These are phyloP conservation scores for Tenebrosternarchus preto DNA, from an alignment of 2,113 vertebrate genomes.

Conservation along the genomic window DNA sequence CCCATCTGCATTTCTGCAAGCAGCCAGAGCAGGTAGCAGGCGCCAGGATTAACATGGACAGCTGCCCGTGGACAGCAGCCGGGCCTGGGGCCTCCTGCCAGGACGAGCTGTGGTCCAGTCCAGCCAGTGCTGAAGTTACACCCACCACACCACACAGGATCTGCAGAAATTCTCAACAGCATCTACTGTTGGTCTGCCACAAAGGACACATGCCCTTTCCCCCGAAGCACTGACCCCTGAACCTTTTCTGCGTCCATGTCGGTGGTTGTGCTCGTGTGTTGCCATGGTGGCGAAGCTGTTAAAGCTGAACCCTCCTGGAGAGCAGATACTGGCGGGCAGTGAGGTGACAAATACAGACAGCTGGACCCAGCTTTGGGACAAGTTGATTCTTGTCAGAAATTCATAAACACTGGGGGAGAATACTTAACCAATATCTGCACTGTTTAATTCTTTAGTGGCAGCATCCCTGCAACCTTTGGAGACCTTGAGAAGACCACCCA, in stretches of 20 bases:
- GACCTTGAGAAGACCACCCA: too few species aligned
- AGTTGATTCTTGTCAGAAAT: constrained; percentile 10
- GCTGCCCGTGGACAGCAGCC: background rate
- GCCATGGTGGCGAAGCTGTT: background rate
- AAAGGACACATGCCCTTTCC: background rate
- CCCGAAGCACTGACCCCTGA: background rate
- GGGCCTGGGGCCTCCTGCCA: too few species aligned
- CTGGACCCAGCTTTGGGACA: constrained; percentile 11
- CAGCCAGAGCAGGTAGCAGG: background rate
- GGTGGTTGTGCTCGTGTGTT: background rate
- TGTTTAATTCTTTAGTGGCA: too few species aligned
- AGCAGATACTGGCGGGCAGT: background rate
- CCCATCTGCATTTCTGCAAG: background rate
- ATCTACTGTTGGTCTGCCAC: too few species aligned
- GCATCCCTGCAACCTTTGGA: too few species aligned
- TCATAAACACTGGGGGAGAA: background rate
- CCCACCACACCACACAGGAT: too few species aligned
- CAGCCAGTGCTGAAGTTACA: too few species aligned
- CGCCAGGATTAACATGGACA: constrained; percentile 14
- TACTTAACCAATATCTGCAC: too few species aligned
- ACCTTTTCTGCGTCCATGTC: background rate
- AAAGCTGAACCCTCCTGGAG: background rate
- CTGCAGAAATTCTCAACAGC: too few species aligned
- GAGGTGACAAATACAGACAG: background rate
- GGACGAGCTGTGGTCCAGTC: too few species aligned